These are phyloP conservation scores for Bubo blakistoni DNA, from an alignment of 2,113 vertebrate species.

Conservation along the genomic window DNA sequence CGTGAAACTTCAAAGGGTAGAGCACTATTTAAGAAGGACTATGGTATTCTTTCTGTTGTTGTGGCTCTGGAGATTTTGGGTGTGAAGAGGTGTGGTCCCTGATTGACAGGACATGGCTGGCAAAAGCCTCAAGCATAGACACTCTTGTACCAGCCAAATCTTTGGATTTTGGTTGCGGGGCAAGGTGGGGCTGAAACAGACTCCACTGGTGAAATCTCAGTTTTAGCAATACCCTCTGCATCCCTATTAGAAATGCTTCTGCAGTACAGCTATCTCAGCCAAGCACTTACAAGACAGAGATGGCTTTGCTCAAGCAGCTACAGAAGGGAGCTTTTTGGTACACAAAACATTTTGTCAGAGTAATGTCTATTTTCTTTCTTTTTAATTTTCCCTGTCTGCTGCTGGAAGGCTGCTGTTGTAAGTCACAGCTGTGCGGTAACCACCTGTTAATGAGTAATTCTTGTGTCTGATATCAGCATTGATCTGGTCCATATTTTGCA, in stretches of 20 bases:
- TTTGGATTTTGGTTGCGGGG: slow-evolving; percentile 13
- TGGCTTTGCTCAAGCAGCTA: background rate
- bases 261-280: background rate
- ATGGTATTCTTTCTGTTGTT: background rate
- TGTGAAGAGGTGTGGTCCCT: slow-evolving; percentile 1
- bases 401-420: background rate
- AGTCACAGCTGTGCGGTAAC: background rate
- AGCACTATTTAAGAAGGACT: background rate
- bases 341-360: background rate
- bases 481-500: slow-evolving; percentile 14
- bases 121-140: background rate
- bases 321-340: background rate
- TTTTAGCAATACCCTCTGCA: background rate
- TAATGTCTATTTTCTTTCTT: background rate
- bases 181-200: slow-evolving; percentile 26
- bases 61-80: slow-evolving; percentile 7
- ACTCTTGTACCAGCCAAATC: slow-evolving; percentile 2
- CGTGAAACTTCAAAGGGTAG: background rate
- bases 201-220: background rate
- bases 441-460: slow-evolving; percentile 52
- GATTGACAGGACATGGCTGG: background rate
- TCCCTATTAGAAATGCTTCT: background rate
- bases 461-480: background rate
- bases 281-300: background rate
- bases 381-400: background rate